Evolutionary conservation across 2,888 invertebrate species (phyloP).

Genomic region (Melinaea menophilus): DNA sequence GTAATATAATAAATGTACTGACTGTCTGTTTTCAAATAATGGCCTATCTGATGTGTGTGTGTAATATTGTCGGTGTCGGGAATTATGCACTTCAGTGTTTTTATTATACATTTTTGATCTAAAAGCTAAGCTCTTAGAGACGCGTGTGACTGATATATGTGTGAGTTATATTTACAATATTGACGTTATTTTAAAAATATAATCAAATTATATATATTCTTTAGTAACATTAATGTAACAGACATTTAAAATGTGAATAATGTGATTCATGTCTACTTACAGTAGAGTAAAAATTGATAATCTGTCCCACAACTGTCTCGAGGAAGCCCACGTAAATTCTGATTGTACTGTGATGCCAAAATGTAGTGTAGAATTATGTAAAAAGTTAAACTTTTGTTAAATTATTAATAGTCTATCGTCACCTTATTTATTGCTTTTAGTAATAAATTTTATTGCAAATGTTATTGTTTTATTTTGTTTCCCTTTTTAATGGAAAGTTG

Average conservation of each 20-base stretch:
- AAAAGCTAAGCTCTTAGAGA: neutral
- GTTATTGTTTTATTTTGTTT: slow-evolving; percentile 13
- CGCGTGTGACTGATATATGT: slow-evolving; percentile 2
- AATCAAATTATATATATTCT: neutral
- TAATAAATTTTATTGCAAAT: slow-evolving; percentile 60
- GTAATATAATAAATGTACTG: no score
- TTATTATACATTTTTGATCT: neutral
- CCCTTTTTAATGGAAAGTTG: neutral
- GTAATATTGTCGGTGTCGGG: no score
- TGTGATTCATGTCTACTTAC: slow-evolving; percentile 5
- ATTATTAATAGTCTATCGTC: slow-evolving; percentile 73
- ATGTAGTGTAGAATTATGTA: slow-evolving; percentile 53
- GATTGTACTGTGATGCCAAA: slow-evolving; percentile 75
- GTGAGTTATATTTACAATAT: slow-evolving; percentile 1
- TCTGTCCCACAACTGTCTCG: slow-evolving; percentile 5
- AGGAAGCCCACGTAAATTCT: slow-evolving; percentile 36
- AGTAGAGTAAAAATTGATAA: neutral
- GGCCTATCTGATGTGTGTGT: no score
- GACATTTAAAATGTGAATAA: slow-evolving; percentile 6
- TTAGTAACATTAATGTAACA: neutral
- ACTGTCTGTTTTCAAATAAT: no score
- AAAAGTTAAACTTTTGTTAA: slow-evolving; percentile 69
- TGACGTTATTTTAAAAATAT: neutral
- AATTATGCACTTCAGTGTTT: neutral
- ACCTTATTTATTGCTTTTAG: slow-evolving; percentile 75